These are phyloP conservation scores for Tragelaphus imberbis DNA, from an alignment of 2,113 vertebrate species.

Conservation along the genomic window DNA sequence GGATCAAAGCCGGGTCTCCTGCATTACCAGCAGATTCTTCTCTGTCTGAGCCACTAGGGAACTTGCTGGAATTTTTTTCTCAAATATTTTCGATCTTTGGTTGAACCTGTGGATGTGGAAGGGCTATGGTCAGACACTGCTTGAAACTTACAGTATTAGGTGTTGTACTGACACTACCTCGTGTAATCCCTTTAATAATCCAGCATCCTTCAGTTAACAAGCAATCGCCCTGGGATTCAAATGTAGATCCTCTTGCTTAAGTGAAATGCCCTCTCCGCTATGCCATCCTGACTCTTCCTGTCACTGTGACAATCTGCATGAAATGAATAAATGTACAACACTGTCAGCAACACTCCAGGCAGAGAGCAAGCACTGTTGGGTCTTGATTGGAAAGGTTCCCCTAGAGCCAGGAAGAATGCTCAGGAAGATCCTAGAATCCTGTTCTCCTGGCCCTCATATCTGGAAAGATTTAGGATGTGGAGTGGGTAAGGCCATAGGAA, in stretches of 20 bases:
- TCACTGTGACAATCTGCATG: background rate
- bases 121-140: background rate
- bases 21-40: background rate
- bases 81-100: background rate
- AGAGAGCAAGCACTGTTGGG: background rate
- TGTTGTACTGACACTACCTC: background rate
- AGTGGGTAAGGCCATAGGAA: background rate
- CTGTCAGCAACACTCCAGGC: background rate
- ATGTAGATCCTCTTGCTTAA: background rate
- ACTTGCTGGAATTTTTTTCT: background rate
- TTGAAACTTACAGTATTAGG: background rate
- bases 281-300: background rate
- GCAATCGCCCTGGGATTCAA: background rate
- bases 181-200: background rate
- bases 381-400: background rate
- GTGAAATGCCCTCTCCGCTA: background rate
- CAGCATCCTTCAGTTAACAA: background rate
- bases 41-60: background rate
- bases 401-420: background rate
- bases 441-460: background rate
- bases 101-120: background rate
- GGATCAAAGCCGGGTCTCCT: background rate
- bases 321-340: background rate
- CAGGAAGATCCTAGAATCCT: background rate
- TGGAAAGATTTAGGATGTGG: background rate